These are phyloP conservation scores for Tribolium freemani DNA, from an alignment of 2,888 invertebrate genomes.

Conservation along the genomic window DNA sequence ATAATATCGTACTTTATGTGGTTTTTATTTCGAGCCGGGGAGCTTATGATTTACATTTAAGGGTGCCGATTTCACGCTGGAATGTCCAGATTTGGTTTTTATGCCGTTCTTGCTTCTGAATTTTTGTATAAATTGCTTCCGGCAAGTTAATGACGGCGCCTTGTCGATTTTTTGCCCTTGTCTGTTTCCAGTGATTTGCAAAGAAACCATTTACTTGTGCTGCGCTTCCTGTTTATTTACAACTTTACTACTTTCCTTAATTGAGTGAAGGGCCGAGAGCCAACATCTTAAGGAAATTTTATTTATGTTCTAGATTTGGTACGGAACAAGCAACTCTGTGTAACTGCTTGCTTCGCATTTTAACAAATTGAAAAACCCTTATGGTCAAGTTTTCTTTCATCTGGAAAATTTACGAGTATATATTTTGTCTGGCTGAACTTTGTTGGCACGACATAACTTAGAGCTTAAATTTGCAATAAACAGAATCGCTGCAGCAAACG, in stretches of 20 bases:
- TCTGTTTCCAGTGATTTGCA: not conserved
- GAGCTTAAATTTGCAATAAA: not conserved
- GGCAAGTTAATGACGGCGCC: not conserved
- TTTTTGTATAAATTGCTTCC: not conserved
- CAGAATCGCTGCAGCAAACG: not conserved
- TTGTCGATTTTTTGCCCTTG: not conserved
- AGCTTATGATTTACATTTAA: conserved; percentile 16
- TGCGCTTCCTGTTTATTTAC: conserved; percentile 9
- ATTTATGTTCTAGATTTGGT: conserved; percentile 12
- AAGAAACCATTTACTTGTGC: not conserved
- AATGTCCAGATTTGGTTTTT: conserved; percentile 1
- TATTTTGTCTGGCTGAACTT: conserved; percentile 11
- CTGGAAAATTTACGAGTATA: conserved; percentile 7
- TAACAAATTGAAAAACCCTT: not conserved
- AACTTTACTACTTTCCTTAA: conserved; percentile 22
- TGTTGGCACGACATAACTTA: conserved; percentile 11
- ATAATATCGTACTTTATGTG: conserved; percentile 17
- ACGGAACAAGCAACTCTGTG: not conserved
- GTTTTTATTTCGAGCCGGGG: conserved; percentile 12
- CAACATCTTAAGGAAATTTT: conserved; percentile 24
- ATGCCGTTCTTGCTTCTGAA: conserved; percentile 1
- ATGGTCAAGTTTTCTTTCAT: conserved; percentile 12
- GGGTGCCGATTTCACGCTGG: conserved; percentile 6
- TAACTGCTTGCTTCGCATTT: not conserved
- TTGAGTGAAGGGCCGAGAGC: conserved; percentile 17